Evolutionary conservation across 2,113 vertebrate species (phyloP).

Genomic region (Pseudopipra pipra): DNA sequence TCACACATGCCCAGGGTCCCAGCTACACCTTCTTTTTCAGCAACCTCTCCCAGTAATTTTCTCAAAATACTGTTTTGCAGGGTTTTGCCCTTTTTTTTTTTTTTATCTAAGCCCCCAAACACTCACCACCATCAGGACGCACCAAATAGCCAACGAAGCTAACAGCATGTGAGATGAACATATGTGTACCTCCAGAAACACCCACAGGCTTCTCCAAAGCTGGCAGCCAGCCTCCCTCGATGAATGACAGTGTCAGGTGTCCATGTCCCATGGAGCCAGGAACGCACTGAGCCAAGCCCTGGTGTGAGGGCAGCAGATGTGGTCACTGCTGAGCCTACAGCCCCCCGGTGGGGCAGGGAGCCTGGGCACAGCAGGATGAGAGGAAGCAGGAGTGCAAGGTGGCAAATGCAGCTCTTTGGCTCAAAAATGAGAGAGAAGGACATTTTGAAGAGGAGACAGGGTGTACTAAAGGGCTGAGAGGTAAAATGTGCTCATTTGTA

Average conservation of each 20-base stretch:
- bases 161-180: background rate
- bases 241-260: background rate
- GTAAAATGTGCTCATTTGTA: background rate
- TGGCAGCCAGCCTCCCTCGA: background rate
- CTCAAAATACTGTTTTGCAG: background rate
- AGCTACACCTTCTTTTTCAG: background rate
- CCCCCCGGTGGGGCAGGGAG: fast-evolving
- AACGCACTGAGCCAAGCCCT: background rate
- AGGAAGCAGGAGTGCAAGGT: background rate
- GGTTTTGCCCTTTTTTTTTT: background rate
- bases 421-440: background rate
- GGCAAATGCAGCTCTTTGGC: background rate
- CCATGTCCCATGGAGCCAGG: background rate
- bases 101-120: background rate
- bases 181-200: background rate
- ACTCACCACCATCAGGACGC: fast-evolving
- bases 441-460: background rate
- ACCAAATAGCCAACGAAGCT: background rate
- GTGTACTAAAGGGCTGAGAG: background rate
- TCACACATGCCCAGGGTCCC: fast-evolving
- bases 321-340: background rate
- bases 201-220: background rate
- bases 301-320: background rate
- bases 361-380: fast-evolving
- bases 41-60: background rate